phyloP scores from a whole-genome alignment of 2,888 invertebrate genomes.

The Perdita meconis region DNA sequence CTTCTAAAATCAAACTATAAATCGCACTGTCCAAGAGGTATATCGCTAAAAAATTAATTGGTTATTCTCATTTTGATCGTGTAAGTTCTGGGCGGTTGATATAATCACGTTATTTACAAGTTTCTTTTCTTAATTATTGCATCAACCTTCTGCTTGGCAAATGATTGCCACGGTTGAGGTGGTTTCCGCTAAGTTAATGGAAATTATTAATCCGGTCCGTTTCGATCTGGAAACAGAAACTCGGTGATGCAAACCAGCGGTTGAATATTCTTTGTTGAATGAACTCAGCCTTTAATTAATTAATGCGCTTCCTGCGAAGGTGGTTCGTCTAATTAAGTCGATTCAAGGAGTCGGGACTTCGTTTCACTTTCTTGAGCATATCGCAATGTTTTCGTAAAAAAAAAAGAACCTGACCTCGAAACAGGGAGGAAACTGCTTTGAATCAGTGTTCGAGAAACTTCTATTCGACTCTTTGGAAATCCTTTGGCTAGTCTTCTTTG shows the following conservation, averaged over 20 bases:
- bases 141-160: slow-evolving; percentile 33
- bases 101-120: slow-evolving; percentile 25
- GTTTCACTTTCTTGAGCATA: slow-evolving; percentile 41
- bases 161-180: slow-evolving; percentile 31
- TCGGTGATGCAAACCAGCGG: slow-evolving; percentile 31
- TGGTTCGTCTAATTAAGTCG: slow-evolving; percentile 26
- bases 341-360: slow-evolving; percentile 4
- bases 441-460: neutral
- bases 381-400: slow-evolving; percentile 3
- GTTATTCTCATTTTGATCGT: neutral
- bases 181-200: slow-evolving; percentile 26
- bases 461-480: too few relatives aligned
- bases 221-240: slow-evolving; percentile 35
- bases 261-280: slow-evolving; percentile 19
- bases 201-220: slow-evolving; percentile 35
- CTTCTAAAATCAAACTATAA: neutral
- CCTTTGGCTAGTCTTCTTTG: too few relatives aligned
- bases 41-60: neutral
- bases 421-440: neutral
- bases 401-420: neutral
- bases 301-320: slow-evolving; percentile 44
- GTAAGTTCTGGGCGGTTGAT: neutral
- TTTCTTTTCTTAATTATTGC: slow-evolving; percentile 38
- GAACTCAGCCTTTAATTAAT: slow-evolving; percentile 21
- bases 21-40: neutral